Base-by-base conservation (phyloP, 2,888 invertebrate species). In the Abscondita cerata region DNA sequence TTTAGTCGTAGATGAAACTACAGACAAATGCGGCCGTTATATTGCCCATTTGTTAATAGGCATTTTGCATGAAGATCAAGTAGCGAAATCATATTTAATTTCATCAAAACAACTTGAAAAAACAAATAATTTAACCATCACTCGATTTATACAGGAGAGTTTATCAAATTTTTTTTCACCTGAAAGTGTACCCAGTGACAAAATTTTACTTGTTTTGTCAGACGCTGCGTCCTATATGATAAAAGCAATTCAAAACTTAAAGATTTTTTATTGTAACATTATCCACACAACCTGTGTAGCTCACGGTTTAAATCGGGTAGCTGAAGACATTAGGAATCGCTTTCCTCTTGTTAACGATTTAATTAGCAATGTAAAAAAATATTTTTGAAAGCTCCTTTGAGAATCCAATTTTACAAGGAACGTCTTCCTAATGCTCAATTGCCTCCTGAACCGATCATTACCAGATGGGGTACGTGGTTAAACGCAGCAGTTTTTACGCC, bases 211-310 rank as follows among this genome's bases (percentile, higher is more conserved):
- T 12, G 46, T 68, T 40, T 15, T 68, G 34, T 57, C 67, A 12
- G 66, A 68, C 41, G 62, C 64, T 12, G 65, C 65, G 8, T 25
- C 63, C 16, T 72, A 73, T 9, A 38, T 38, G 38, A 8, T 38
- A n/a, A 38, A 38, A 8, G 38, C 38, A 3, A 13, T 13, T 13
- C 38, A 38, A 38, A 38, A 38, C 13, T 38, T 38, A 38, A 38
- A 38, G 13, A 38, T 38, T 12, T 38, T 38, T 38, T 8, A 38
- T 13, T 4, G n/a, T 4, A 55, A 73, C 73, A 19, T 46, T 19
- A 46, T 46, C 9, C 16, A 46, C 16, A 19, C n/a, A 18, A 46
- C 16, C 19, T 46, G 19, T 15, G 16, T 46, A 38, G 38, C 38
- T 2, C 38, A 38, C n/a, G 38, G 38, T 4, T 4, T 38, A 12